Conservation (phyloP, 2,113 vertebrate species). For the Archilochus colubris region DNA sequence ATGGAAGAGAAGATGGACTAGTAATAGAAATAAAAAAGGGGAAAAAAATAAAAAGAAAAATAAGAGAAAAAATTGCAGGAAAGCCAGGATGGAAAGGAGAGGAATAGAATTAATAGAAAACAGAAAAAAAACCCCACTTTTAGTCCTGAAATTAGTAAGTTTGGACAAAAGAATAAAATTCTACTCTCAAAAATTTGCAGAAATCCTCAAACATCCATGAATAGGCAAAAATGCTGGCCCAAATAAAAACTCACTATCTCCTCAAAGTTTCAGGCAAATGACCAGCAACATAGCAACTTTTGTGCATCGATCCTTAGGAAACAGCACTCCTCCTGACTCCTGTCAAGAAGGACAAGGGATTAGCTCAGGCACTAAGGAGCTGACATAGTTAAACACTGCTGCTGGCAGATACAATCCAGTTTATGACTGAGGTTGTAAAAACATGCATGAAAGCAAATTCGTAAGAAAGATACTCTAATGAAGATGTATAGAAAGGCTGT, state of each 20-base stretch:
- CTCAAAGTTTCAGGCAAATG: conserved; percentile 4
- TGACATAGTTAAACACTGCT: conserved; percentile 61
- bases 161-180: background rate
- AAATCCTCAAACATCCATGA: rapidly evolving
- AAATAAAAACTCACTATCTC: background rate
- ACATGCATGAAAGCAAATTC: conserved; percentile 50
- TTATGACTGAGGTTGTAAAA: conserved; percentile 51
- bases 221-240: background rate
- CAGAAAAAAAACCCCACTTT: rapidly evolving
- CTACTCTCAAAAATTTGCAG: background rate
- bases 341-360: conserved; percentile 55
- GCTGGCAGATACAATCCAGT: conserved; percentile 48
- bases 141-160: background rate
- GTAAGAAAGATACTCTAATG: conserved; percentile 58
- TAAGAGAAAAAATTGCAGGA: background rate
- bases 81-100: background rate
- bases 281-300: conserved; percentile 8
- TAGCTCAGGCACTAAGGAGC: conserved; percentile 25
- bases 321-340: background rate
- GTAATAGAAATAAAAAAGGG: background rate
- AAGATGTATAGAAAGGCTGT: conserved; percentile 64
- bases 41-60: background rate
- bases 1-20: background rate
- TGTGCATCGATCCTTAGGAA: background rate
- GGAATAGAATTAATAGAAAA: background rate